Evolutionary conservation across 2,797 vertebrate genomes (phyloP).

Genomic region (Spinibarbus caldwelli): DNA sequence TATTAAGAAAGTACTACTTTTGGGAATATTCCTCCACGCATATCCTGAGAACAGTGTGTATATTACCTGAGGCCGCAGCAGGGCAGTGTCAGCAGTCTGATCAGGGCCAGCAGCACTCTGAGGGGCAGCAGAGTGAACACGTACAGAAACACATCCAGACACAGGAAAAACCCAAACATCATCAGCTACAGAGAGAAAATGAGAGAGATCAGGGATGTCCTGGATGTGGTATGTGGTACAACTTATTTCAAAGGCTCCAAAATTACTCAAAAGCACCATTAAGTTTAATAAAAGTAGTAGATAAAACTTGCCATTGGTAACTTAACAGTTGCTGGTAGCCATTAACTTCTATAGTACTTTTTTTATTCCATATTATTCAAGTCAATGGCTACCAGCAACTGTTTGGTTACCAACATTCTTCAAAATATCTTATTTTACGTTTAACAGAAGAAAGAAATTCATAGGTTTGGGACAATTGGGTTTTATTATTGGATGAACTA

Average conservation of each 20-base stretch:
- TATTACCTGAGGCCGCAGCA: slow-evolving; percentile 92
- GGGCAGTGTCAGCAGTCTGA: slow-evolving; percentile 89
- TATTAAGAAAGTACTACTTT: neutral
- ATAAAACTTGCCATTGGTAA: neutral
- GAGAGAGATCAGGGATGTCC: neutral
- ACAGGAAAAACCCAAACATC: slow-evolving; percentile 97
- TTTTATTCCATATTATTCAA: neutral
- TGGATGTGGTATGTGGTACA: neutral
- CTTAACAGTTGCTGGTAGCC: neutral
- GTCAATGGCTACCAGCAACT: neutral
- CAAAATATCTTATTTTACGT: neutral
- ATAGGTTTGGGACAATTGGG: neutral
- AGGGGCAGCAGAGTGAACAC: slow-evolving; percentile 96
- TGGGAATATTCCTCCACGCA: neutral
- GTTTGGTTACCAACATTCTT: neutral
- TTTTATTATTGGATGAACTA: neutral
- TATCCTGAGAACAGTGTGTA: neutral
- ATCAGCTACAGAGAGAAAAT: slow-evolving; percentile 83
- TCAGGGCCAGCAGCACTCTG: slow-evolving; percentile 90
- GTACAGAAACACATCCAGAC: slow-evolving; percentile 98
- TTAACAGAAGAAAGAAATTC: neutral
- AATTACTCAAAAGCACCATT: neutral
- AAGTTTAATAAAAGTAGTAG: neutral
- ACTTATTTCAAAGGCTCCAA: neutral
- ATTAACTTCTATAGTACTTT: neutral